Evolutionary conservation across 2,113 vertebrate species (phyloP).

Genomic region (Dunckerocampus dactyliophorus): DNA sequence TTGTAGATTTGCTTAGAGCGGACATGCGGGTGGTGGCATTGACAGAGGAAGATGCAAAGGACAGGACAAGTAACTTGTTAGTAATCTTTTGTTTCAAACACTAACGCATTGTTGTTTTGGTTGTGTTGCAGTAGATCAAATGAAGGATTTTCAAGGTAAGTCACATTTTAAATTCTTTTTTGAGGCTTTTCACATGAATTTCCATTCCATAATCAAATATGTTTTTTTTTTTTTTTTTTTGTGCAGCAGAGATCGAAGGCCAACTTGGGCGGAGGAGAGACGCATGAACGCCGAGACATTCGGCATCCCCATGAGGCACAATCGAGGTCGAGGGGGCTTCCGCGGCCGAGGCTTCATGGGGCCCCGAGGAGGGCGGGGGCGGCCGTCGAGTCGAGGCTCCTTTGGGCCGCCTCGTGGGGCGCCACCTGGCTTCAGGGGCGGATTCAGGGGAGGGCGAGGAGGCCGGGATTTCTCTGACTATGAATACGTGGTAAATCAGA

Average conservation of each 20-base stretch:
- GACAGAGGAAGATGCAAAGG: too few species aligned
- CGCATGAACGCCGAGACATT: constrained; percentile 94
- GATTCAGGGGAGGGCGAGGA: constrained; percentile 84
- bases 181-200: neutral
- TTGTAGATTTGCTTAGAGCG: too few species aligned
- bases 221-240: neutral
- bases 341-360: constrained; percentile 83
- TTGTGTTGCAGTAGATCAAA: constrained; percentile 51
- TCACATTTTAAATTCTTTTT: neutral
- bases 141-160: constrained; percentile 56
- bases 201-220: too few species aligned
- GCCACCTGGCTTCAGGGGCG: constrained; percentile 82
- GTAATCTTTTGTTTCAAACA: too few species aligned
- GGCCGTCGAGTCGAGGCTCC: constrained; percentile 75
- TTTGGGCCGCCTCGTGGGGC: constrained; percentile 80
- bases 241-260: constrained; percentile 82
- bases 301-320: constrained; percentile 87
- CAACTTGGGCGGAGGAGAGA: constrained; percentile 95
- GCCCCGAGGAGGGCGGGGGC: constrained; percentile 84
- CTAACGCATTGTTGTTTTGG: neutral
- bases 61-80: too few species aligned
- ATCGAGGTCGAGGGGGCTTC: constrained; percentile 85
- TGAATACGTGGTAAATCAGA: constrained; percentile 86
- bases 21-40: too few species aligned
- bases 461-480: constrained; percentile 92